Conservation (phyloP, 2,888 invertebrate species). For the Adineta ricciae region DNA sequence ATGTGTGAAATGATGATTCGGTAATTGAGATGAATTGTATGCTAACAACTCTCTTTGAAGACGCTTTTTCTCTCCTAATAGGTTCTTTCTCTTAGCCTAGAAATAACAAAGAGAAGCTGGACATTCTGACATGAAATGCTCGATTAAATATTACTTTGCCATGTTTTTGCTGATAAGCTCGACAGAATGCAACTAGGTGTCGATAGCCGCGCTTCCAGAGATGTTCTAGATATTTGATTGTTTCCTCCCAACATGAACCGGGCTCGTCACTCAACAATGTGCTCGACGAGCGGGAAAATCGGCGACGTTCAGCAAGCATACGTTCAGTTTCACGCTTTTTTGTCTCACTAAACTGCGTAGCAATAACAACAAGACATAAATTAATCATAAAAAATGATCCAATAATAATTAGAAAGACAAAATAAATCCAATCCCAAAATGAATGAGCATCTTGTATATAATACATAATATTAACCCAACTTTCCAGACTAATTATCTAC, state of each 20-base stretch:
- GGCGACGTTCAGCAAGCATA: conserved; percentile 86
- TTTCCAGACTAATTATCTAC: no score
- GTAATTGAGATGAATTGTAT: not conserved
- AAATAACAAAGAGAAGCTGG: not conserved
- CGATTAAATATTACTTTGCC: conserved; percentile 38
- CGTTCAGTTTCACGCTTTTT: conserved; percentile 98
- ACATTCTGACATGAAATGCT: no score
- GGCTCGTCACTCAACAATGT: no score
- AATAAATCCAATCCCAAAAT: no score
- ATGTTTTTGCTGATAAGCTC: conserved; percentile 43
- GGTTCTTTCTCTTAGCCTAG: not conserved
- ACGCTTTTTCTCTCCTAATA: not conserved
- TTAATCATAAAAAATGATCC: no score
- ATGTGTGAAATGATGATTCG: not conserved
- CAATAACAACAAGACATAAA: no score
- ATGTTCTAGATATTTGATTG: conserved; percentile 91
- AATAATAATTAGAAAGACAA: no score
- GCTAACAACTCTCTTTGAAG: not conserved
- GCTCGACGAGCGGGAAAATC: conserved; percentile 75
- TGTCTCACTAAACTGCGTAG: conserved; percentile 97
- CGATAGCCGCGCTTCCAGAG: conserved; percentile 62
- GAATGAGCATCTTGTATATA: no score
- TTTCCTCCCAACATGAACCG: conserved; percentile 90
- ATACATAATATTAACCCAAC: no score
- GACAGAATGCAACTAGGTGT: conserved; percentile 38